phyloP scores from a whole-genome alignment of 2,888 invertebrate genomes.

The Xylota sylvarum region DNA sequence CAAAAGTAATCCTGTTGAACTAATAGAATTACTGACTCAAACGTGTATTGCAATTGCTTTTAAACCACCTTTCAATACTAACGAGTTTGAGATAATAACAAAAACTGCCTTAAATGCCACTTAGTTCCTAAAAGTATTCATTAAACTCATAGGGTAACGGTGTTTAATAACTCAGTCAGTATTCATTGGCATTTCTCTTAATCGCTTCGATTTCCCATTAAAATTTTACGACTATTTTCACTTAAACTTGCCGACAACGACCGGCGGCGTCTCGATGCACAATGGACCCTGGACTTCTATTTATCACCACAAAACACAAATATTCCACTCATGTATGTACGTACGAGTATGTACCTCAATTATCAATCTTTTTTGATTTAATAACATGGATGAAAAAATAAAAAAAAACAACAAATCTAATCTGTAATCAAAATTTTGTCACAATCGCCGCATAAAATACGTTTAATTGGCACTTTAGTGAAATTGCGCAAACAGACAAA shows the following conservation, averaged over 20 bases:
- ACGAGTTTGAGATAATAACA: no score
- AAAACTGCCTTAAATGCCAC: no score
- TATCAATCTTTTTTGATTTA: slow-evolving; percentile 13
- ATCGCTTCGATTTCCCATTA: no score
- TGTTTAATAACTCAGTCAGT: no score
- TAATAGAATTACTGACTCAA: no score
- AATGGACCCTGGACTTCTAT: neutral
- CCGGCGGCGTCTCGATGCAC: neutral
- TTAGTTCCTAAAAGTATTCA: no score
- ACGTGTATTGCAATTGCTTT: no score
- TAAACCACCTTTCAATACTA: no score
- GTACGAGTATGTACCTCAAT: no score
- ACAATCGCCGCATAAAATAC: slow-evolving; percentile 20
- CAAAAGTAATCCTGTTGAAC: no score
- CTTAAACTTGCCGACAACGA: neutral
- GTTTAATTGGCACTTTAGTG: slow-evolving; percentile 26
- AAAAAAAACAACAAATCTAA: slow-evolving; percentile 6
- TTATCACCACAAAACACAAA: neutral
- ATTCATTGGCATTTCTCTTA: no score
- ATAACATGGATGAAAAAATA: neutral
- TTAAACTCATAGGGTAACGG: no score
- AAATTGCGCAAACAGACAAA: slow-evolving; percentile 1
- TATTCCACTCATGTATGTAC: neutral
- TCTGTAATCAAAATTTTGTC: slow-evolving; percentile 4
- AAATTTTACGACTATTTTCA: neutral